Evolutionary conservation across 2,797 vertebrate species (phyloP).

Genomic region (Margarornis squamiger): DNA sequence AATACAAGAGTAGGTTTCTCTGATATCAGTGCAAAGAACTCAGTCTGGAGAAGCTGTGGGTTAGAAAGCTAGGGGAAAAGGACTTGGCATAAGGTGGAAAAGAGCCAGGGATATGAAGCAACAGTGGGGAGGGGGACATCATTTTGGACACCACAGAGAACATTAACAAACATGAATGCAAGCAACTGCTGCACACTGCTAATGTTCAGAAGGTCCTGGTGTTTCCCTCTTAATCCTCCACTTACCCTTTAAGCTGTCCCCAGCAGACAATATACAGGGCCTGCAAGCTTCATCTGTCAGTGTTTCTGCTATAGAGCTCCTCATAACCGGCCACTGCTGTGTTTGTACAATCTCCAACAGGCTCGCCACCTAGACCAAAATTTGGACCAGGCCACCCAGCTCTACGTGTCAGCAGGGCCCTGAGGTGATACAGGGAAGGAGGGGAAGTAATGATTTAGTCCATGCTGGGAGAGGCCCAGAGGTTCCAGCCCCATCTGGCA

Average conservation of each 20-base stretch:
- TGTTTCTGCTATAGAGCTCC: neutral
- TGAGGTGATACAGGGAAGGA: neutral
- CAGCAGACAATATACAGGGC: neutral
- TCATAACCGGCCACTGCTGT: fast-evolving
- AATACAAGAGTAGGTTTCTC: neutral
- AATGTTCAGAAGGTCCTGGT: neutral
- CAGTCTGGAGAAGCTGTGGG: neutral
- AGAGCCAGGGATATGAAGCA: neutral
- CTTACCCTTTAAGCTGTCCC: neutral
- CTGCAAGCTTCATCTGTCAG: neutral
- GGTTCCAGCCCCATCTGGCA: neutral
- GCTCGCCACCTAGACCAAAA: neutral
- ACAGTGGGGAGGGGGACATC: neutral
- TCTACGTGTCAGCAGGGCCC: neutral
- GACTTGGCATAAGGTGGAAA: neutral
- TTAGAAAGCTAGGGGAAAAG: neutral
- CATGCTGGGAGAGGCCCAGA: neutral
- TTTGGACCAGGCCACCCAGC: neutral
- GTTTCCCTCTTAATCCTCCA: neutral
- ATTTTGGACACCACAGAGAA: neutral
- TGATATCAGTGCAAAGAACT: neutral
- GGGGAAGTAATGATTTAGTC: neutral
- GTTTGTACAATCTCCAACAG: neutral
- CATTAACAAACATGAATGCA: neutral
- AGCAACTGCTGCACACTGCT: neutral